Evolutionary conservation across 1,140 invertebrate species (phyloP), one percentile per base, ranked within the genome.

Genomic region (Holcopasites calliopsidis): DNA sequence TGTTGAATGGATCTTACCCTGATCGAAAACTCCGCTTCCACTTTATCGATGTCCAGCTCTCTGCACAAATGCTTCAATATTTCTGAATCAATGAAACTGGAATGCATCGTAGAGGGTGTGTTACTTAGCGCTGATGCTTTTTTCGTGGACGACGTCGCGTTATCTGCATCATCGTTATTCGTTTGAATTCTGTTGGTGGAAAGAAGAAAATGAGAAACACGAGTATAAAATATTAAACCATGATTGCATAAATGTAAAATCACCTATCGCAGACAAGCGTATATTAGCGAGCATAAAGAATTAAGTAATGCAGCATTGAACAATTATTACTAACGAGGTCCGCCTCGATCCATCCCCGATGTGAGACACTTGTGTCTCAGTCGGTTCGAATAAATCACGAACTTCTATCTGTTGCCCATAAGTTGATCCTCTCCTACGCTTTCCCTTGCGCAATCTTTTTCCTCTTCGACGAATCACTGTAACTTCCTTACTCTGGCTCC

Each of bases 11-110:
- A 40, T 47, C 55, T 77, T 85, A 95, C 94, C 90, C 94, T 94
- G 16, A 89, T 77, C 79, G 94, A 93, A 87, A 95, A 95, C 88
- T 96, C 95, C 81, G 92, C 93, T 82, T 95, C 95, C 44, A 95
- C 93, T 23, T 93, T 92, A 72, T 95, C 93, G 55, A 93, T 92
- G 81, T 95, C 94, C 8, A 95, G 89, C 85, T 95, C 94, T 73
- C 95, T 89, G 44, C 94, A 93, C 16, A 96, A 86, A 60, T 94
- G 93, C 86, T 94, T 94, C 23, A 96, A 88, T 44, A 95, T 93
- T 5, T 95, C 93, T 1, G 92, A 83, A 64, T 94, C 92, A 8
- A 95, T 91, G 76, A 95, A 94, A 79, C 90, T 92, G 13, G 85
- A 54, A 44, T 79, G 77, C 23, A 85, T 76, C 13, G 60, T 55